Conservation (phyloP, 2,888 invertebrate genomes). For the Dorcus hopei region DNA sequence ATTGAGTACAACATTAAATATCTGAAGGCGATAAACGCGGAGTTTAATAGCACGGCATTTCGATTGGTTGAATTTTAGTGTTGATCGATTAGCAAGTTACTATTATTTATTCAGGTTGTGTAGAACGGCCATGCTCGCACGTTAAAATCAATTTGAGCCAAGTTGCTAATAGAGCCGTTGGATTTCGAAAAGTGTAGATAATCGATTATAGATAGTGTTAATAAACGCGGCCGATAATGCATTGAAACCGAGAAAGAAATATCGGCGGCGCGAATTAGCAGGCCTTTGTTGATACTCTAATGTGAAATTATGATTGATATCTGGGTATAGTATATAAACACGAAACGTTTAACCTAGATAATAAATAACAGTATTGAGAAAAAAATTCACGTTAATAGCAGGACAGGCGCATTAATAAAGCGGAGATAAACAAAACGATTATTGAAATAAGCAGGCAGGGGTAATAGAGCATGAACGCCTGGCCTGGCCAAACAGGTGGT, state of each 20-base stretch:
- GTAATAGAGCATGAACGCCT: conserved; percentile 19
- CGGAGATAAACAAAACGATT: conserved; percentile 13
- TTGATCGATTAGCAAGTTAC: too few relatives aligned
- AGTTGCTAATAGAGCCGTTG: too few relatives aligned
- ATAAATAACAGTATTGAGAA: conserved; percentile 17
- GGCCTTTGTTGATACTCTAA: conserved; percentile 10
- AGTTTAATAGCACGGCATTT: too few relatives aligned
- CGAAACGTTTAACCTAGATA: conserved; percentile 16
- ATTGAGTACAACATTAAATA: too few relatives aligned
- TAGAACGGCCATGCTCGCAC: too few relatives aligned
- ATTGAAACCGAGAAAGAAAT: too few relatives aligned
- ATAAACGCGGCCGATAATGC: background rate
- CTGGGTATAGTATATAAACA: conserved; percentile 7
- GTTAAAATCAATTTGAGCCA: too few relatives aligned
- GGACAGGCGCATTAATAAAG: conserved; percentile 10
- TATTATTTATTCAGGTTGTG: too few relatives aligned
- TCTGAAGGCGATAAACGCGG: too few relatives aligned
- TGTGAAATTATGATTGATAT: conserved; percentile 18
- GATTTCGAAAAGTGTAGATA: background rate
- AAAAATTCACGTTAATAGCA: conserved; percentile 11
- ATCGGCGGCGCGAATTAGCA: background rate
- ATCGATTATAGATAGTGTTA: background rate
- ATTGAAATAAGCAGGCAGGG: conserved; percentile 8
- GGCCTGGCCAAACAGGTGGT: conserved; percentile 16
- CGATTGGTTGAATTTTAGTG: too few relatives aligned